Evolutionary conservation across 2,113 vertebrate genomes (phyloP), one percentile per base, ranked within the genome.

Genomic region (Hemiprocne comata): DNA sequence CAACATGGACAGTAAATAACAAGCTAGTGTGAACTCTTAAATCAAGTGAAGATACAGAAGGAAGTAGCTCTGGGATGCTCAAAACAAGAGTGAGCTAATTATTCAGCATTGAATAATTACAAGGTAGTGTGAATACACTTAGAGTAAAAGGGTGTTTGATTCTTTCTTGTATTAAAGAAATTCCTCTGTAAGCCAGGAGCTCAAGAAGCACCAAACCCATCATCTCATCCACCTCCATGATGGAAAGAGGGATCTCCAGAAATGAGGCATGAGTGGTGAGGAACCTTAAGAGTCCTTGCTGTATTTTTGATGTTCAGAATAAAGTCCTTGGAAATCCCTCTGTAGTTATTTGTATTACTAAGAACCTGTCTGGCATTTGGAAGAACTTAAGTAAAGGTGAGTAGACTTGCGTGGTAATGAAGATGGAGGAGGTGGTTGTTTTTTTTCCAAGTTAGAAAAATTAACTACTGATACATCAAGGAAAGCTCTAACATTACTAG

Each of bases 221-320:
- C 2, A 0, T 50, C 29, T 60, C 7, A 33, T 44, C 33, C 42
- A 57, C 17, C 6, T 6, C 23, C 2, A 1, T 29, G 11, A 44
- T 62, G 66, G 61, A 85, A 82, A 74, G 51, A 16, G 10, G 11
- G 12, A 55, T 61, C 42, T 90, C 44, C 74, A 66, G 55, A 67
- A 71, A 75, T n/a, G 24, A 79, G 34, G 25, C 21, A 7, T 33
- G 53, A 80, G 29, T 69, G 33, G 12, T 87, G 58, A 61, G 42
- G 25, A 62, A 89, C 16, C 24, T 90, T 31, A 54, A 18, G 38
- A 50, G 7, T 48, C 26, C 36, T 57, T 79, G 26, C 26, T 67
- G 40, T 21, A 25, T 66, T 65, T 72, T 40, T 75, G 42, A 10
- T 86, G 17, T 48, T 54, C 44, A 74, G 60, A 83, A 34, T 78